These are phyloP conservation scores for Platorchestia sp. DNA, from an alignment of 1,140 invertebrate species.

Conservation along the genomic window DNA sequence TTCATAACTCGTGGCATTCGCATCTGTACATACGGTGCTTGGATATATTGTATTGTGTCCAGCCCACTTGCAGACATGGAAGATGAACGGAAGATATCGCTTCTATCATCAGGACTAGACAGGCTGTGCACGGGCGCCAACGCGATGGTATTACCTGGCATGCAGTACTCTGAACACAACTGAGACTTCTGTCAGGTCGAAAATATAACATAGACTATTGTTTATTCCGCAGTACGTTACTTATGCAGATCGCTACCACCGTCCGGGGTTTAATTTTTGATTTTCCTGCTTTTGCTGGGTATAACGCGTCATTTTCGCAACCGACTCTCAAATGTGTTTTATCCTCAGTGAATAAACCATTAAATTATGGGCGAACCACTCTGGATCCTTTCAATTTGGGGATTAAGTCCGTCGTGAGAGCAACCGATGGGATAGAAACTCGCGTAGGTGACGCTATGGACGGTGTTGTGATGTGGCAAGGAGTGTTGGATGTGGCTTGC, in stretches of 20 bases:
- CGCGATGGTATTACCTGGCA: not conserved
- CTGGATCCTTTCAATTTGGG: not conserved
- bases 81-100: not conserved
- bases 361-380: not conserved
- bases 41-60: not conserved
- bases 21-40: not conserved
- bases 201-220: not conserved
- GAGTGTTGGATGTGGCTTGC: conserved; percentile 4
- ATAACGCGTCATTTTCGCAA: not conserved
- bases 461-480: not conserved
- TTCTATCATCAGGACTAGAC: not conserved
- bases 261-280: not conserved
- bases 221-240: not conserved
- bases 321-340: not conserved
- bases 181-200: not conserved
- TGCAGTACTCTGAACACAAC: not conserved
- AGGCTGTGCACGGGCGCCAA: not conserved
- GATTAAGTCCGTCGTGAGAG: not conserved
- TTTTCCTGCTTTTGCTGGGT: not conserved
- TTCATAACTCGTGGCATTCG: not conserved
- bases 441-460: not conserved
- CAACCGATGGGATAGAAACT: not conserved
- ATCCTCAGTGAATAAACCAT: not conserved
- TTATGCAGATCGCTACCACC: not conserved
- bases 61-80: not conserved